Evolutionary conservation across 2,888 invertebrate genomes (phyloP).

Genomic region (Polylopha cassiicola): DNA sequence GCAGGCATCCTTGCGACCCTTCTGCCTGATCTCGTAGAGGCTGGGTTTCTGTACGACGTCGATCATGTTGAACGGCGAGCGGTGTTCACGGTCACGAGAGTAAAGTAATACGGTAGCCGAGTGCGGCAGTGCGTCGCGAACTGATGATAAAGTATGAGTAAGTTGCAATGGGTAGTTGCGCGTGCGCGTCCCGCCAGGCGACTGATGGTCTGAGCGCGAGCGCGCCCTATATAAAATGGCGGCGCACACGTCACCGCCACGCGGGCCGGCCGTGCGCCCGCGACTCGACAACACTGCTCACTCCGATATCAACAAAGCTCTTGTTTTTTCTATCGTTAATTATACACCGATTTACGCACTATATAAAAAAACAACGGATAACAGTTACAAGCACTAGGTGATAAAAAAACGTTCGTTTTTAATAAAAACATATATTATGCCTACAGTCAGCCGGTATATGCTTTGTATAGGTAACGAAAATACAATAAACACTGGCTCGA

Average conservation of each 20-base stretch:
- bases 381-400: conserved; percentile 2
- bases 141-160: conserved; percentile 37
- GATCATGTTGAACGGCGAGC: conserved; percentile 48
- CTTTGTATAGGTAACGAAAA: too few species aligned
- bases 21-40: conserved; percentile 81
- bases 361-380: conserved; percentile 10
- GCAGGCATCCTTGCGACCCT: conserved; percentile 80
- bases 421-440: too few species aligned
- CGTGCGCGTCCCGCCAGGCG: conserved; percentile 69
- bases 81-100: conserved; percentile 41
- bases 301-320: conserved; percentile 51
- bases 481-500: conserved; percentile 6
- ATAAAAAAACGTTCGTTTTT: too few species aligned
- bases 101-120: conserved; percentile 40
- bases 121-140: conserved; percentile 38
- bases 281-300: conserved; percentile 56
- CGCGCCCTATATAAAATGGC: conserved; percentile 72
- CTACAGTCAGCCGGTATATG: too few species aligned
- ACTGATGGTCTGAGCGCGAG: conserved; percentile 80
- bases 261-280: conserved; percentile 66
- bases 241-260: conserved; percentile 69
- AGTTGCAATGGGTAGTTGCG: conserved; percentile 36
- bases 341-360: conserved; percentile 7
- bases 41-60: conserved; percentile 72
- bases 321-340: conserved; percentile 43